phyloP scores from a whole-genome alignment of 2,888 invertebrate genomes.

The Morpho deidamia region DNA sequence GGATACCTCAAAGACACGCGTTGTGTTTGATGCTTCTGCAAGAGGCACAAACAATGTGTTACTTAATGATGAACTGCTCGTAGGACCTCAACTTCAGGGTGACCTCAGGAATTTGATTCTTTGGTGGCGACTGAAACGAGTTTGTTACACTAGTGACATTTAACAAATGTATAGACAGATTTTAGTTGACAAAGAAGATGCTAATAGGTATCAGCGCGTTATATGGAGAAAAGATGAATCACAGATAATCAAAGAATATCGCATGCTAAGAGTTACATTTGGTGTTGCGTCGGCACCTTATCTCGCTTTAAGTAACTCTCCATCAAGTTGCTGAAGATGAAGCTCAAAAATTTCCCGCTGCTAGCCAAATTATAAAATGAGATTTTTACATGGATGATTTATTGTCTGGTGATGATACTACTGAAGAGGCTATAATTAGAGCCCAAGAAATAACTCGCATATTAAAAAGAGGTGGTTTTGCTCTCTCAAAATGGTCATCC shows the following conservation, averaged over 20 bases:
- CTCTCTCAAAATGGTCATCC: constrained; percentile 24
- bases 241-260: constrained; percentile 16
- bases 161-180: constrained; percentile 34
- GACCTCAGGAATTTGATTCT: constrained; percentile 30
- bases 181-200: constrained; percentile 15
- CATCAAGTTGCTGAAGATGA: constrained; percentile 17
- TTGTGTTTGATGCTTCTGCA: constrained; percentile 16
- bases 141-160: constrained; percentile 30
- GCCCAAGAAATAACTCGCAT: constrained; percentile 4
- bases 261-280: constrained; percentile 26
- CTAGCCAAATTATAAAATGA: constrained; percentile 14
- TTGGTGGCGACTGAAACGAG: constrained; percentile 26
- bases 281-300: constrained; percentile 27
- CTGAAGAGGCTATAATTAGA: constrained; percentile 9
- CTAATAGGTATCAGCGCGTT: not conserved
- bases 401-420: constrained; percentile 9
- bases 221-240: not conserved
- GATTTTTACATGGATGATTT: constrained; percentile 26
- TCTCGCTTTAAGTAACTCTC: constrained; percentile 21
- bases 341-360: constrained; percentile 12
- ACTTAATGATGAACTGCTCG: constrained; percentile 14
- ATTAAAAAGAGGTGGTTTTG: constrained; percentile 20
- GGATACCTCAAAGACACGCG: constrained; percentile 10
- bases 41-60: constrained; percentile 11
- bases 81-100: constrained; percentile 19